These are phyloP conservation scores for Drosophila parthenogenetica DNA, from an alignment of 2,888 invertebrate species.

Conservation along the genomic window DNA sequence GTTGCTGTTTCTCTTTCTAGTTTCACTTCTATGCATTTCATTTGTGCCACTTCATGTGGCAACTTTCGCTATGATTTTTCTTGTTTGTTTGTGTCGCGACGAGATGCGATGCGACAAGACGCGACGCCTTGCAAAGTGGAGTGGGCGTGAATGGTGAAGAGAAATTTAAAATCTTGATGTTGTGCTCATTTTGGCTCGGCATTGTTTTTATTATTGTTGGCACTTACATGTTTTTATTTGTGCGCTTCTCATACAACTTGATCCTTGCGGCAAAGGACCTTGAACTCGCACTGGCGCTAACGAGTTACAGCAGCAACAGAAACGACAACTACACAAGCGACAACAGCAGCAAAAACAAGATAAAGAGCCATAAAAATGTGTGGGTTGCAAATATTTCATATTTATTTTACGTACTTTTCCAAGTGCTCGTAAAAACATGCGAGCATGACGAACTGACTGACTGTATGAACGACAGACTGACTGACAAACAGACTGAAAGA, in stretches of 20 bases:
- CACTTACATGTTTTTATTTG: slow-evolving; percentile 59
- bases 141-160: not conserved
- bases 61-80: slow-evolving; percentile 11
- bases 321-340: slow-evolving; percentile 15
- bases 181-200: slow-evolving; percentile 60
- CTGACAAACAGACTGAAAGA: not conserved
- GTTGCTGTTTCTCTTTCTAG: slow-evolving; percentile 22
- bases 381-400: slow-evolving; percentile 61
- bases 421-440: slow-evolving; percentile 39
- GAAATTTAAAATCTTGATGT: slow-evolving; percentile 62
- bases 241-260: slow-evolving; percentile 53
- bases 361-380: slow-evolving; percentile 31
- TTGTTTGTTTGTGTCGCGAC: slow-evolving; percentile 27
- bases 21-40: slow-evolving; percentile 59
- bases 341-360: slow-evolving; percentile 1
- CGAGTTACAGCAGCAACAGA: slow-evolving; percentile 42
- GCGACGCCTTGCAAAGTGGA: not conserved
- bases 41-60: slow-evolving; percentile 42
- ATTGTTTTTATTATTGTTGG: slow-evolving; percentile 75
- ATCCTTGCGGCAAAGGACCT: slow-evolving; percentile 62
- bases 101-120: slow-evolving; percentile 4
- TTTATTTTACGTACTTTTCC: slow-evolving; percentile 54
- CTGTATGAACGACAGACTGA: not conserved
- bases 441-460: slow-evolving; percentile 6
- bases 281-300: slow-evolving; percentile 60